phyloP scores from a whole-genome alignment of 2,113 vertebrate genomes.

The Hipposideros armiger region DNA sequence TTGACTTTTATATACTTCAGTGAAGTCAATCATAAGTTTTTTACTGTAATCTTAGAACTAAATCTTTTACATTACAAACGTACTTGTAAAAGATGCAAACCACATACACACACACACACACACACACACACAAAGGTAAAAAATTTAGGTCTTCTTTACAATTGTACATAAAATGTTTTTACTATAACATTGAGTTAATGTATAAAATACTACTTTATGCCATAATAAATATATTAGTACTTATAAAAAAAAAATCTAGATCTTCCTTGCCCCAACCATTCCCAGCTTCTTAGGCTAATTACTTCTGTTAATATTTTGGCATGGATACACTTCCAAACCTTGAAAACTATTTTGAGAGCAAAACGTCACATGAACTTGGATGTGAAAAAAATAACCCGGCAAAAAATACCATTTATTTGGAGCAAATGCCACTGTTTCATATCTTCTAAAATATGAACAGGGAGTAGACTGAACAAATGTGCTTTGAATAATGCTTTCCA shows the following conservation, averaged over 20 bases:
- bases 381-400: background rate
- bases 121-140: background rate
- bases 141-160: background rate
- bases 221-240: too few species aligned
- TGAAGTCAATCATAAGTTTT: background rate
- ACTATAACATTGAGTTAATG: too few species aligned
- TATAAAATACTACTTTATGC: too few species aligned
- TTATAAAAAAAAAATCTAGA: background rate
- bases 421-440: background rate
- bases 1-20: background rate
- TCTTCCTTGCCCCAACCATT: background rate
- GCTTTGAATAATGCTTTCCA: background rate
- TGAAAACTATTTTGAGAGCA: background rate
- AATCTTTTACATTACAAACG: slow-evolving; percentile 2
- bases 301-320: background rate
- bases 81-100: background rate
- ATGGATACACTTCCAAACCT: background rate
- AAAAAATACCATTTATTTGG: background rate
- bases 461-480: background rate
- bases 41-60: background rate
- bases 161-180: too few species aligned
- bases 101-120: background rate
- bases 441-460: background rate
- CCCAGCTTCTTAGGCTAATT: background rate
- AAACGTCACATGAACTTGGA: background rate